Percentiles rank a stretch among this genome's conserved stretches.
Conservation (phyloP, 2,888 invertebrate genomes). For the Theristus sp. region DNA sequence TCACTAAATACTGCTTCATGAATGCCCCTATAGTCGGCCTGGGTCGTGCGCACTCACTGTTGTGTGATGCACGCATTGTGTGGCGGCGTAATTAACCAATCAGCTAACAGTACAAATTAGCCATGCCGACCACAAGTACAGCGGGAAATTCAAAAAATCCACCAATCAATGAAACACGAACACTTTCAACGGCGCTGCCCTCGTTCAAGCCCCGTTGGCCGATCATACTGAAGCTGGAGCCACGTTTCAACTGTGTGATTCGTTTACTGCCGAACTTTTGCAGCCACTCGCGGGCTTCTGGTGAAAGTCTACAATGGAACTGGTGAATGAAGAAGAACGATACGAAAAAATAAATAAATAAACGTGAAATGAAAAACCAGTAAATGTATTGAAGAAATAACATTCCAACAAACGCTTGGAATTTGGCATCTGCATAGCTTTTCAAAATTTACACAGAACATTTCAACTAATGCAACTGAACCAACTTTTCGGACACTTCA, state of each 20-base stretch:
- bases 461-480: no score
- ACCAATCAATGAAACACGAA: constrained; percentile 1
- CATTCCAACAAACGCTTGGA: no score
- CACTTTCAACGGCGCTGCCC: constrained; percentile 29
- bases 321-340: background rate
- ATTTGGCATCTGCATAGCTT: no score
- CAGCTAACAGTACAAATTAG: no score
- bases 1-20: no score
- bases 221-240: constrained; percentile 29
- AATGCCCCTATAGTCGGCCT: no score
- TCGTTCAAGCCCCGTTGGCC: constrained; percentile 29
- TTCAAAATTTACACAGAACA: no score
- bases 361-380: background rate
- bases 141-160: background rate
- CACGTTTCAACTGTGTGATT: constrained; percentile 23
- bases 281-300: constrained; percentile 11
- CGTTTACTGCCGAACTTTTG: constrained; percentile 25
- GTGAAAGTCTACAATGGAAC: no score
- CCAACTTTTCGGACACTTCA: background rate
- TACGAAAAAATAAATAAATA: background rate
- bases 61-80: no score
- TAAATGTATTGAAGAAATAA: background rate
- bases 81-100: no score
- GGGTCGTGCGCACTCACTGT: no score
- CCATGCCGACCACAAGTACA: no score